Conservation (phyloP, 2,113 vertebrate species). For the Hiodon tergisus region DNA sequence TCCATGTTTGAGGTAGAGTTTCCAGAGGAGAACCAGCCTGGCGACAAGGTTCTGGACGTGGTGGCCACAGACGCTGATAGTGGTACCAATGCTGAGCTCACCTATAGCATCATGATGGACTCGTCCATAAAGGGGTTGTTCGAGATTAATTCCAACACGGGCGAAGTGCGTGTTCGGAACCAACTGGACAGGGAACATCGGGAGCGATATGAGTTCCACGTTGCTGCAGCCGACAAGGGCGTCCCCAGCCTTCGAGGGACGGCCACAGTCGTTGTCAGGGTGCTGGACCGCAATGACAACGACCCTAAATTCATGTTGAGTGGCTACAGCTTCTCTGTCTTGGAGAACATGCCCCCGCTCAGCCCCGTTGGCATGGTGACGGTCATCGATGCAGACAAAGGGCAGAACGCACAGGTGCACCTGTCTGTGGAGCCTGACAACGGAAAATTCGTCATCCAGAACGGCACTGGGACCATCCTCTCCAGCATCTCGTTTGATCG, state of each 20-base stretch:
- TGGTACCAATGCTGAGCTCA: slow-evolving; percentile 80
- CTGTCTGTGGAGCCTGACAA: slow-evolving; percentile 90
- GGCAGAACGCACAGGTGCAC: slow-evolving; percentile 79
- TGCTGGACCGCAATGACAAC: slow-evolving; percentile 93
- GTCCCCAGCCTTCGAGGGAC: slow-evolving; percentile 86
- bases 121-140: slow-evolving; percentile 72
- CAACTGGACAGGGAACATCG: slow-evolving; percentile 81
- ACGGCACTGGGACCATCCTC: slow-evolving; percentile 89
- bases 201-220: slow-evolving; percentile 81
- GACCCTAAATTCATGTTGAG: slow-evolving; percentile 95
- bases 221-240: slow-evolving; percentile 86
- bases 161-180: slow-evolving; percentile 79
- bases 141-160: slow-evolving; percentile 73
- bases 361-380: slow-evolving; percentile 96
- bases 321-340: slow-evolving; percentile 93
- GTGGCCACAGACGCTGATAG: slow-evolving; percentile 84
- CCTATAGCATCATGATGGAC: slow-evolving; percentile 76
- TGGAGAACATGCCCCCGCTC: slow-evolving; percentile 87
- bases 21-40: slow-evolving; percentile 80
- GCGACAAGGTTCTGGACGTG: slow-evolving; percentile 77
- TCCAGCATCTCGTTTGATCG: slow-evolving; percentile 94
- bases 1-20: slow-evolving; percentile 78
- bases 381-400: slow-evolving; percentile 85
- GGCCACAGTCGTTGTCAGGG: slow-evolving; percentile 79
- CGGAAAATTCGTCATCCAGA: slow-evolving; percentile 93